phyloP scores from a whole-genome alignment of 2,113 vertebrate genomes.

The Triplophysa siluroides region DNA sequence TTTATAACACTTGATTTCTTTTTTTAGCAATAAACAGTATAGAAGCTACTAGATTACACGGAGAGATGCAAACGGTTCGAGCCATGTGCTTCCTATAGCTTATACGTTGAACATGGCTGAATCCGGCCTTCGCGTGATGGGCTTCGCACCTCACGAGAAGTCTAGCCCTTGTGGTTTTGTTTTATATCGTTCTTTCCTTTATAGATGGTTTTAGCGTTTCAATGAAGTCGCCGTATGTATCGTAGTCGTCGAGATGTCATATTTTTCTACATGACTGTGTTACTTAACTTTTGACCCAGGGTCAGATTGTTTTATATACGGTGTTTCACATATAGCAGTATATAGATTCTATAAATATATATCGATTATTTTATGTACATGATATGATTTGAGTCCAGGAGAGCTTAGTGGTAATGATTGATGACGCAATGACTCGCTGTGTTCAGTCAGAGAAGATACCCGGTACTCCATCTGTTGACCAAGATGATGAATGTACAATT shows the following conservation, averaged over 20 bases:
- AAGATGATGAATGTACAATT: conserved; percentile 54
- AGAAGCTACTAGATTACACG: conserved; percentile 31
- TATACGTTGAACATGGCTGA: not conserved
- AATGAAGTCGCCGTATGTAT: conserved; percentile 42
- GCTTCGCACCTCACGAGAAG: conserved; percentile 28
- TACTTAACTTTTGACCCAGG: conserved; percentile 49
- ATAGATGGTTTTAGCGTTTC: conserved; percentile 50
- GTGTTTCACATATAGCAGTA: conserved; percentile 56
- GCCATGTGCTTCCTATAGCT: conserved; percentile 38
- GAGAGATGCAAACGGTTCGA: conserved; percentile 45
- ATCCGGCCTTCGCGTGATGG: conserved; percentile 18
- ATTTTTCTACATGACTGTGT: conserved; percentile 58
- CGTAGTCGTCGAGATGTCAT: conserved; percentile 55
- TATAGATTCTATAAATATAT: conserved; percentile 37
- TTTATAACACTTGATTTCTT: conserved; percentile 17
- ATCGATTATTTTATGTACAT: conserved; percentile 53
- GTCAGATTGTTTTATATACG: conserved; percentile 54
- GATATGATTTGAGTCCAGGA: conserved; percentile 55
- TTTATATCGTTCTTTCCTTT: not conserved
- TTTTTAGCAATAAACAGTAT: conserved; percentile 49
- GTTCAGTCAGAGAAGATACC: conserved; percentile 29
- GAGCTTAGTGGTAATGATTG: conserved; percentile 44
- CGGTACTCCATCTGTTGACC: conserved; percentile 17
- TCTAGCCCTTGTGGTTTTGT: conserved; percentile 35
- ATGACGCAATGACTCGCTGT: conserved; percentile 47